These are phyloP conservation scores for Andrena minutula DNA, from an alignment of 2,888 invertebrate species.

Conservation along the genomic window DNA sequence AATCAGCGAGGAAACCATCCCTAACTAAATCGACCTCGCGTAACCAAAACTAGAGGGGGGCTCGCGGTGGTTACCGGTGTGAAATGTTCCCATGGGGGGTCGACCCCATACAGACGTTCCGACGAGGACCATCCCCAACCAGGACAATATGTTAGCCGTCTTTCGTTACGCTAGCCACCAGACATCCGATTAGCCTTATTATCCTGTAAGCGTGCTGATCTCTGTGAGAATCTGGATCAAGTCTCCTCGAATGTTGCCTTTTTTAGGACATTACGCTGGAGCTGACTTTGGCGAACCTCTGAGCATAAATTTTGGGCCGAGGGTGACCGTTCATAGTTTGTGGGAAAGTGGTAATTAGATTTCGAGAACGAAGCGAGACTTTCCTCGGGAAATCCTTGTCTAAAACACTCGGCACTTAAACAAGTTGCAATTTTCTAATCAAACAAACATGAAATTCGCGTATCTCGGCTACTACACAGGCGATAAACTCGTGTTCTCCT, in stretches of 20 bases:
- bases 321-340: no score
- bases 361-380: no score
- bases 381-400: no score
- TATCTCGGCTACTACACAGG: no score
- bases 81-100: slow-evolving; percentile 85
- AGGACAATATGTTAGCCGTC: slow-evolving; percentile 80
- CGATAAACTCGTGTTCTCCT: no score
- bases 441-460: no score
- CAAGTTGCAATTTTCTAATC: no score
- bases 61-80: slow-evolving; percentile 84
- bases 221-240: slow-evolving; percentile 55
- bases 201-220: slow-evolving; percentile 65
- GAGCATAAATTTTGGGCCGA: no score
- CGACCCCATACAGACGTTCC: slow-evolving; percentile 50
- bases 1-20: slow-evolving; percentile 83
- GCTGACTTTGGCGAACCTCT: background rate
- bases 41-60: slow-evolving; percentile 79
- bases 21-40: slow-evolving; percentile 84
- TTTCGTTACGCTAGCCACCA: slow-evolving; percentile 75
- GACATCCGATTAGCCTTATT: slow-evolving; percentile 74
- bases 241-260: background rate
- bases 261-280: background rate
- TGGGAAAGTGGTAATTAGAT: no score
- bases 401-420: no score
- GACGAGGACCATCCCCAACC: slow-evolving; percentile 63